phyloP scores from a whole-genome alignment of 92 coral and sea anemone species.

The Nematostella vectensis region DNA sequence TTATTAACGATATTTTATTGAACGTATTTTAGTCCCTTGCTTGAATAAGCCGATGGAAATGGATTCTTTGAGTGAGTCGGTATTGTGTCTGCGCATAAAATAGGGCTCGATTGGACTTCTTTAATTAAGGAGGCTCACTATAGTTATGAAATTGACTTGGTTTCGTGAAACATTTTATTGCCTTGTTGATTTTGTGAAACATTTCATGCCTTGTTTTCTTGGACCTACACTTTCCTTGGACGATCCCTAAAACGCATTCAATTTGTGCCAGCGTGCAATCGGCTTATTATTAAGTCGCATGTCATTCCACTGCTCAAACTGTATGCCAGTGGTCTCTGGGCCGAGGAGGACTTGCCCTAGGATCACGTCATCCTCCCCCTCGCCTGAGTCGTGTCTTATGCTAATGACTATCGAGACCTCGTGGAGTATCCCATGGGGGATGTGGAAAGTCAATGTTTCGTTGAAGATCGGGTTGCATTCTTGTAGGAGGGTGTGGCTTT shows the following conservation, averaged over 20 bases:
- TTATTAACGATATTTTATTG: no score
- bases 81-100: no score
- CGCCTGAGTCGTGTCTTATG: slow-evolving; percentile 46
- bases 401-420: slow-evolving; percentile 65
- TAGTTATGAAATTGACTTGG: no score
- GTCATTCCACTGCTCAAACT: slow-evolving; percentile 97
- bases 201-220: neutral
- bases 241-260: slow-evolving; percentile 8
- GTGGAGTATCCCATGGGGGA: slow-evolving; percentile 78
- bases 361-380: slow-evolving; percentile 24
- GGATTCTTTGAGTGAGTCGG: no score
- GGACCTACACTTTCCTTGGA: neutral
- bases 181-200: neutral
- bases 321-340: slow-evolving; percentile 76
- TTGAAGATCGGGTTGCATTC: slow-evolving; percentile 76
- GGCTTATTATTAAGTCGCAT: slow-evolving; percentile 82
- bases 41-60: no score
- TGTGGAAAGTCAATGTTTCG: slow-evolving; percentile 83
- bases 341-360: slow-evolving; percentile 89
- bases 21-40: no score
- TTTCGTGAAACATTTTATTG: no score
- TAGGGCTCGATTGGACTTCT: no score
- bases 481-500: slow-evolving; percentile 34
- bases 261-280: slow-evolving; percentile 93
- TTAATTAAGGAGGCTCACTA: no score